Evolutionary conservation across 1,140 invertebrate genomes (phyloP), one percentile per base, ranked within the genome.

Genomic region (Trichogramma pretiosum): DNA sequence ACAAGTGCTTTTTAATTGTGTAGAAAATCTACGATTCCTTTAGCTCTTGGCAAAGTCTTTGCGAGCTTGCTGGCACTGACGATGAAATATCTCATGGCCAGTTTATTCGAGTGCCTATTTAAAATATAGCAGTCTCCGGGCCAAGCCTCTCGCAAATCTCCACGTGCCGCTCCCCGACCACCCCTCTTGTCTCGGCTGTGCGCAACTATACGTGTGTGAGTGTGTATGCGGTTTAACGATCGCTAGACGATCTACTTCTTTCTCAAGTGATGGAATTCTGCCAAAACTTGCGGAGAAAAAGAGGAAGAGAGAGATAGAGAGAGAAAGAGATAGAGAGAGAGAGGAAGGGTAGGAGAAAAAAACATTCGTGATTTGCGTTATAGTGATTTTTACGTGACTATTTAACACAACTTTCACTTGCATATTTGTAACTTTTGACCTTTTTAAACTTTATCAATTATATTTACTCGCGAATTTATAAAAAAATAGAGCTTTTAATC

Each of bases 51-150:
- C 36, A 46, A n/a, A n/a, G n/a, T n/a, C n/a, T n/a, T n/a, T n/a
- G n/a, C n/a, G n/a, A n/a, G n/a, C n/a, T n/a, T n/a, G n/a, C 18
- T 21, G 36, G n/a, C 23, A 8, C 19, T 22, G 14, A 14, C 19
- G 3, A 23, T 22, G 45, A 39, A 17, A 33, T 39, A 46, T 46
- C 13, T 32, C 2, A 17, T 2, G 14, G 18, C 11, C 19, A 46
- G 36, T 46, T 46, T 39, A 46, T 39, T 39, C 36, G 18, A 46
- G 26, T 46, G 36, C 13, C 36, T 39, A 19, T 37, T 46, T 46
- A 37, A 46, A 37, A 37, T 37, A 46, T 42, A n/a, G n/a, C n/a
- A n/a, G n/a, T n/a, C n/a, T n/a, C n/a, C 40, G 40, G 10, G 40
- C n/a, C 38, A 14, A 3, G 14, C 14, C 38, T 7, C 30, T 43